phyloP scores from a whole-genome alignment of 1,140 invertebrate genomes.

The Teleopsis dalmanni region DNA sequence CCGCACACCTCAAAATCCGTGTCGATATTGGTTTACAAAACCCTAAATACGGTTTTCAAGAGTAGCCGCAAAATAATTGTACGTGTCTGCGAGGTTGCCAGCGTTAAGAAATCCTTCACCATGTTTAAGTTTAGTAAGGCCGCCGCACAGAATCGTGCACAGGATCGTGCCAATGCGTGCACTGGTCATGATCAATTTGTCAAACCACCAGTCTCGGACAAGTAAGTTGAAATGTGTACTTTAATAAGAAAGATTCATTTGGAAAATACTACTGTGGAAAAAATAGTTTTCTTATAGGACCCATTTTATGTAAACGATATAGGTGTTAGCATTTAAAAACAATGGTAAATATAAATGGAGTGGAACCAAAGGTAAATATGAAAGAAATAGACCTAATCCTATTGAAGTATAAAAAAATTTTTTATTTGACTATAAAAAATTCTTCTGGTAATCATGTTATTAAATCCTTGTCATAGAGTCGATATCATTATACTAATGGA shows the following conservation, averaged over 20 bases:
- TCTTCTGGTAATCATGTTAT: no score
- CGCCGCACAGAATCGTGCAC: conserved; percentile 56
- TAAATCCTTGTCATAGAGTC: no score
- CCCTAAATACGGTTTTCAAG: conserved; percentile 43
- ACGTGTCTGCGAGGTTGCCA: conserved; percentile 43
- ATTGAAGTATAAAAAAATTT: no score
- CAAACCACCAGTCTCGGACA: conserved; percentile 55
- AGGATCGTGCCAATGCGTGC: conserved; percentile 53
- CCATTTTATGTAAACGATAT: no score
- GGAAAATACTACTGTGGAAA: no score
- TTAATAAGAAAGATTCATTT: no score
- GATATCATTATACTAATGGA: no score
- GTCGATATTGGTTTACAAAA: conserved; percentile 42
- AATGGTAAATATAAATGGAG: not conserved
- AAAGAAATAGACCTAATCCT: no score
- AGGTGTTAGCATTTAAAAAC: no score
- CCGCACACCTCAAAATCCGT: conserved; percentile 36
- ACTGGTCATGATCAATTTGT: conserved; percentile 71
- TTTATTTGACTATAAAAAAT: no score
- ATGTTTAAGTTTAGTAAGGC: conserved; percentile 74
- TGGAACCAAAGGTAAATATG: no score
- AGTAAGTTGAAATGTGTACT: conserved; percentile 43
- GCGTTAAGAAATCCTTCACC: conserved; percentile 43
- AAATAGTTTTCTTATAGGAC: no score
- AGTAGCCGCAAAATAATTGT: conserved; percentile 44